Percentiles rank a stretch among this genome's conserved stretches.
Evolutionary conservation across 1,140 invertebrate genomes (phyloP).

Genomic region (Macrocentrus cingulum): DNA sequence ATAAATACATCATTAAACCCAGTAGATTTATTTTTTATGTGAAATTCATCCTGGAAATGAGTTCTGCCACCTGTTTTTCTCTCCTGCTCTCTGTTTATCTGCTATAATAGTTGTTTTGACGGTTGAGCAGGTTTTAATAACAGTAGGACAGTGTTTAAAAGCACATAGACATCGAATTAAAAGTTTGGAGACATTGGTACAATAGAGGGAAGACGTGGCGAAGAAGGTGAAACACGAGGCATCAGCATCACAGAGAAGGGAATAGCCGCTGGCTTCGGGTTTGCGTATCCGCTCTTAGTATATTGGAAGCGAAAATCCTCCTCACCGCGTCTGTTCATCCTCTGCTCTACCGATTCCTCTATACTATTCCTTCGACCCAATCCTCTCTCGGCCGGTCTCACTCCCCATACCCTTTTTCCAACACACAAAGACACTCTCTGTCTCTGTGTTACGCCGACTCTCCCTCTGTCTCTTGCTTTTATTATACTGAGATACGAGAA

Average conservation of each 20-base stretch:
- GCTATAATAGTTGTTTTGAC: no score
- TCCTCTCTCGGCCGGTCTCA: constrained; percentile 33
- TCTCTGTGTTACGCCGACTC: constrained; percentile 19
- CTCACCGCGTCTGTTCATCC: constrained; percentile 19
- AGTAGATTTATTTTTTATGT: no score
- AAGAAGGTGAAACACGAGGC: constrained; percentile 10
- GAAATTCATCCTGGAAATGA: no score
- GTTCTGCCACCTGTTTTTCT: no score
- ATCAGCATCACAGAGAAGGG: constrained; percentile 24
- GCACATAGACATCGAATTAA: constrained; percentile 45
- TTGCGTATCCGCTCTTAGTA: constrained; percentile 50
- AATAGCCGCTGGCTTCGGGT: constrained; percentile 45
- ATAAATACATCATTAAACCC: no score
- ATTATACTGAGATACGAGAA: constrained; percentile 12
- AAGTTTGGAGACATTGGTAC: constrained; percentile 51
- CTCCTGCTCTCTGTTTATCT: no score
- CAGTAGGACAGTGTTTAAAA: no score
- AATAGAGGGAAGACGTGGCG: constrained; percentile 30
- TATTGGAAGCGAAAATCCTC: constrained; percentile 42
- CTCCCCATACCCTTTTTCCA: constrained; percentile 29
- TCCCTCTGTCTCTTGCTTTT: constrained; percentile 16
- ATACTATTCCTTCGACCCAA: constrained; percentile 33
- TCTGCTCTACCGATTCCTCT: constrained; percentile 14
- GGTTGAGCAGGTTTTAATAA: no score
- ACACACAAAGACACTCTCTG: constrained; percentile 45